Conservation (phyloP, 2,797 vertebrate genomes). For the Euphonia xanthogaster region DNA sequence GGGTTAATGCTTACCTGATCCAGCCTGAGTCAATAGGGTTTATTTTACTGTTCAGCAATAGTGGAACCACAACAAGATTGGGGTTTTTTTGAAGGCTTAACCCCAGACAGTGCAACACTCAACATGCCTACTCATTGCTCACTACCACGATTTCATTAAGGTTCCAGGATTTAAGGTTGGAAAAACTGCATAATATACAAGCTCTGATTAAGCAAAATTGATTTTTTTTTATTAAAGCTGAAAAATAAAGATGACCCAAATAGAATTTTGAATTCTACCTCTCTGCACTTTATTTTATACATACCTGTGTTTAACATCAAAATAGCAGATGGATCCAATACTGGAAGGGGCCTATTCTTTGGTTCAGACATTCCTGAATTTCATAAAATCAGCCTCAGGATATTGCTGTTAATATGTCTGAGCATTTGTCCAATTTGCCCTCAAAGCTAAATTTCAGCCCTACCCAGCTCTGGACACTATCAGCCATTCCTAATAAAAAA, state of each 20-base stretch:
- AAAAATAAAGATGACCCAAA: not conserved
- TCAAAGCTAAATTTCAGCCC: not conserved
- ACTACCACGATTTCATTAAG: not conserved
- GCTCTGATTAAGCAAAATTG: not conserved
- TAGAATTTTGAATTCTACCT: not conserved
- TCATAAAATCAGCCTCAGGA: not conserved
- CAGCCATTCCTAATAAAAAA: not conserved
- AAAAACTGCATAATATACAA: not conserved
- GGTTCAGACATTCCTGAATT: slow-evolving; percentile 5
- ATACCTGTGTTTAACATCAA: not conserved
- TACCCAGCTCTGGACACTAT: not conserved
- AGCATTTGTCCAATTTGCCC: slow-evolving; percentile 14
- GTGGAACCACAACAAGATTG: not conserved
- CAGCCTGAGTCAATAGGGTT: not conserved
- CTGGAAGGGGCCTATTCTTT: not conserved
- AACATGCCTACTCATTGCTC: not conserved
- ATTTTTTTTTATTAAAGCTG: not conserved
- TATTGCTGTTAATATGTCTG: slow-evolving; percentile 14
- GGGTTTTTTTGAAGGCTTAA: not conserved
- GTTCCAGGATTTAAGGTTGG: not conserved
- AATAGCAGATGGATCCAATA: slow-evolving; percentile 35
- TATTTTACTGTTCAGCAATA: not conserved
- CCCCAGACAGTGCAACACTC: not conserved
- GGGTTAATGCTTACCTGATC: not conserved
- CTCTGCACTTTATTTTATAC: not conserved